Conservation (phyloP, 2,113 vertebrate genomes). For the Alectura lathami region DNA sequence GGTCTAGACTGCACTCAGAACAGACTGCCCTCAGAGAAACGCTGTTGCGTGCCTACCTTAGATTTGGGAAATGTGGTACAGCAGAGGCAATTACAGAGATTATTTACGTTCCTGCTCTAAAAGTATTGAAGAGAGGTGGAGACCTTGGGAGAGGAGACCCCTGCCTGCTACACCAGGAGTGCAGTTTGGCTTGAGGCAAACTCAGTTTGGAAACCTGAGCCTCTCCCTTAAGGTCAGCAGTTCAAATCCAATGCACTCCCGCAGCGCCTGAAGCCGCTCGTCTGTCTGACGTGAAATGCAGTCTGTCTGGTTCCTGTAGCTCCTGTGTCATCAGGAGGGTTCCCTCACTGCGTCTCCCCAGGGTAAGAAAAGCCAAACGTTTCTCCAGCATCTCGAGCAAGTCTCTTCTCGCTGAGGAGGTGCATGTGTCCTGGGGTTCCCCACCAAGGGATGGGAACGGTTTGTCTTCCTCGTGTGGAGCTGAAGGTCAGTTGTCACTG, state of each 20-base stretch:
- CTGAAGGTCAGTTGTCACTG: not conserved
- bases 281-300: not conserved
- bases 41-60: accelerated
- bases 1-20: not conserved
- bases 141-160: not conserved
- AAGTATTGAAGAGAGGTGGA: not conserved
- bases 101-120: not conserved
- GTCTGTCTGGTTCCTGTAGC: not conserved
- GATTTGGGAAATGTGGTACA: not conserved
- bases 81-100: not conserved
- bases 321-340: accelerated
- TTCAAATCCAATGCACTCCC: not conserved
- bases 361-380: not conserved
- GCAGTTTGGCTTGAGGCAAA: not conserved
- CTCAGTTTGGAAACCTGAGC: slow-evolving; percentile 35
- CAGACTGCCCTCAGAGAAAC: accelerated
- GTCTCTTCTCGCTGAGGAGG: accelerated
- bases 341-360: not conserved
- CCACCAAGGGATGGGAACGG: not conserved
- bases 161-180: not conserved
- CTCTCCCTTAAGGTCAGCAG: not conserved
- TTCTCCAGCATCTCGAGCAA: accelerated
- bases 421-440: accelerated
- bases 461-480: accelerated
- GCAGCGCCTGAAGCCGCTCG: not conserved